Conservation (phyloP, 2,888 invertebrate genomes). For the Patella pellucida region DNA sequence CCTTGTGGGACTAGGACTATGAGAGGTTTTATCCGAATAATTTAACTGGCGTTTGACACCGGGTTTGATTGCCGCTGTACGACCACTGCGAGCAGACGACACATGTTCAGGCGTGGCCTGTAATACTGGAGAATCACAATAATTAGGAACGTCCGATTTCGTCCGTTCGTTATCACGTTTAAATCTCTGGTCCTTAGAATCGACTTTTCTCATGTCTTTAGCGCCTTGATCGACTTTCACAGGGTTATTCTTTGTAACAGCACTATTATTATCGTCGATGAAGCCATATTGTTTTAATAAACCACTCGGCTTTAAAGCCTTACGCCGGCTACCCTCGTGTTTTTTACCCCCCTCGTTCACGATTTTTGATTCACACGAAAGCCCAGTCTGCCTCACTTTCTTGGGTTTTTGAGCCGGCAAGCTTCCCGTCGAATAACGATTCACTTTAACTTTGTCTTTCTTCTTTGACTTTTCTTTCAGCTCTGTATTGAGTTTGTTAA, state of each 20-base stretch:
- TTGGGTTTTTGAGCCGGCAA: conserved; percentile 14
- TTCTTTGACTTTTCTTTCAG: not conserved
- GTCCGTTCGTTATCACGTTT: not conserved
- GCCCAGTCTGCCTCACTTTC: conserved; percentile 14
- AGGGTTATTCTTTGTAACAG: conserved; percentile 4
- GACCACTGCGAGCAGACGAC: not conserved
- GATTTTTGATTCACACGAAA: not conserved
- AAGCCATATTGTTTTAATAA: conserved; percentile 25
- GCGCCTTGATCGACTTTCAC: not conserved
- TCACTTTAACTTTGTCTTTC: conserved; percentile 22
- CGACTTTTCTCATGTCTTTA: not conserved
- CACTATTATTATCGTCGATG: conserved; percentile 20
- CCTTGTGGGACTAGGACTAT: conserved; percentile 24
- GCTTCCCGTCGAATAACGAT: conserved; percentile 20
- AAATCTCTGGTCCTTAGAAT: not conserved
- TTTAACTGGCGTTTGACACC: conserved; percentile 20
- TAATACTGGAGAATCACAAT: not conserved
- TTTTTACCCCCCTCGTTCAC: not conserved
- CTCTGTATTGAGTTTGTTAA: conserved; percentile 1
- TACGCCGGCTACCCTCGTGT: conserved; percentile 14
- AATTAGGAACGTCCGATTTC: conserved; percentile 5
- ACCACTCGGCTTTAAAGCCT: conserved; percentile 15
- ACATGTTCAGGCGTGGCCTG: not conserved
- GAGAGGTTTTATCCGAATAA: conserved; percentile 18
- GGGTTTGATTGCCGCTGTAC: not conserved